Evolutionary conservation across 2,113 vertebrate species (phyloP).

Genomic region (Morone chrysops): DNA sequence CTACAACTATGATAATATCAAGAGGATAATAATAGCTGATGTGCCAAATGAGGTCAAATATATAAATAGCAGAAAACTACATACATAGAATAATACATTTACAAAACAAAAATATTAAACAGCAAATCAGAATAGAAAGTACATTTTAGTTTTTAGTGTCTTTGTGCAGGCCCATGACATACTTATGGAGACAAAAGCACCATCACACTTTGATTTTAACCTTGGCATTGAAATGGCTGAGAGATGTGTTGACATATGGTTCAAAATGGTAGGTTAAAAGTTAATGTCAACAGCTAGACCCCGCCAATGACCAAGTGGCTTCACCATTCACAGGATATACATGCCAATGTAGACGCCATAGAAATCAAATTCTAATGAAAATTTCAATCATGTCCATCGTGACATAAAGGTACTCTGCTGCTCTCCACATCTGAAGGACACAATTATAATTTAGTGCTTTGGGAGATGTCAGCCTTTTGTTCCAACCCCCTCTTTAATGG

Average conservation of each 20-base stretch:
- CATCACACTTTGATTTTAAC: slow-evolving; percentile 19
- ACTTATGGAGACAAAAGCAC: background rate
- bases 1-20: slow-evolving; percentile 35
- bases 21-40: slow-evolving; percentile 32
- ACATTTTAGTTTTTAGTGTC: background rate
- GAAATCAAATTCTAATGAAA: slow-evolving; percentile 29
- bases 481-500: slow-evolving; percentile 47
- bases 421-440: slow-evolving; percentile 47
- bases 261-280: background rate
- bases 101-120: background rate
- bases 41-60: slow-evolving; percentile 28
- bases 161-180: background rate
- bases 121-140: background rate
- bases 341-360: background rate
- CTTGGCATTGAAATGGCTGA: slow-evolving; percentile 20
- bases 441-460: slow-evolving; percentile 48
- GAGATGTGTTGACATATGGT: background rate
- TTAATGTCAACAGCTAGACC: background rate
- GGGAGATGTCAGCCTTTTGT: slow-evolving; percentile 56
- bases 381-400: slow-evolving; percentile 21
- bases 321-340: slow-evolving; percentile 1
- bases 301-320: slow-evolving; percentile 2
- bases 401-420: background rate
- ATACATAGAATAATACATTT: background rate
- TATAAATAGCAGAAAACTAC: slow-evolving; percentile 4